These are phyloP conservation scores for Lydus trimaculatus DNA, from an alignment of 2,888 invertebrate species.

Conservation along the genomic window DNA sequence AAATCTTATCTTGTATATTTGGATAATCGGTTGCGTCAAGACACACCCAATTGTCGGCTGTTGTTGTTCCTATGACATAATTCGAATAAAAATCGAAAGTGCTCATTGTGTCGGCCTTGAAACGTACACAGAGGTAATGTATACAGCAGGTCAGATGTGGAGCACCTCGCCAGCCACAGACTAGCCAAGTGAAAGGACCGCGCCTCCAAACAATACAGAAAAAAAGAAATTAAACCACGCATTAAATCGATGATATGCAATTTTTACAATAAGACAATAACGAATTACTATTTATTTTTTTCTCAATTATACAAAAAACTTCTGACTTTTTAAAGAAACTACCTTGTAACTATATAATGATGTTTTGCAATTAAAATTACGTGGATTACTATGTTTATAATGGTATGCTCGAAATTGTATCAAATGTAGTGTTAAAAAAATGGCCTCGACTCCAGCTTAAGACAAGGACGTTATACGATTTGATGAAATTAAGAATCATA, in stretches of 20 bases:
- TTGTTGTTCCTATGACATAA: constrained; percentile 38
- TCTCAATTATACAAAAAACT: neutral
- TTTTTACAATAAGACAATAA: neutral
- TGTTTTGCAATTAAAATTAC: neutral
- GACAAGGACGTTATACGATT: neutral
- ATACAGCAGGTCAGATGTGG: constrained; percentile 38
- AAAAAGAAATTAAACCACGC: neutral
- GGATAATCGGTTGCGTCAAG: constrained; percentile 5
- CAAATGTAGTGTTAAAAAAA: neutral
- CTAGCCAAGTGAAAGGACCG: constrained; percentile 45
- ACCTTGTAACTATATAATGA: neutral
- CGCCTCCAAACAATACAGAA: constrained; percentile 32
- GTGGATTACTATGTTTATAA: neutral
- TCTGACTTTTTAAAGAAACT: neutral
- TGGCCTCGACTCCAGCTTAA: neutral
- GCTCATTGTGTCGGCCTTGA: constrained; percentile 43
- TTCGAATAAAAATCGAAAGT: constrained; percentile 47
- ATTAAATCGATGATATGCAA: neutral
- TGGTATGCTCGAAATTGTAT: neutral
- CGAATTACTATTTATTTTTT: neutral
- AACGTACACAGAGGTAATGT: constrained; percentile 39
- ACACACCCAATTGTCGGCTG: constrained; percentile 24
- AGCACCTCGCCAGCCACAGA: constrained; percentile 38
- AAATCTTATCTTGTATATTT: neutral
- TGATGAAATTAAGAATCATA: neutral